phyloP scores from a whole-genome alignment of 2,113 vertebrate species.

The Bolborhynchus lineola region DNA sequence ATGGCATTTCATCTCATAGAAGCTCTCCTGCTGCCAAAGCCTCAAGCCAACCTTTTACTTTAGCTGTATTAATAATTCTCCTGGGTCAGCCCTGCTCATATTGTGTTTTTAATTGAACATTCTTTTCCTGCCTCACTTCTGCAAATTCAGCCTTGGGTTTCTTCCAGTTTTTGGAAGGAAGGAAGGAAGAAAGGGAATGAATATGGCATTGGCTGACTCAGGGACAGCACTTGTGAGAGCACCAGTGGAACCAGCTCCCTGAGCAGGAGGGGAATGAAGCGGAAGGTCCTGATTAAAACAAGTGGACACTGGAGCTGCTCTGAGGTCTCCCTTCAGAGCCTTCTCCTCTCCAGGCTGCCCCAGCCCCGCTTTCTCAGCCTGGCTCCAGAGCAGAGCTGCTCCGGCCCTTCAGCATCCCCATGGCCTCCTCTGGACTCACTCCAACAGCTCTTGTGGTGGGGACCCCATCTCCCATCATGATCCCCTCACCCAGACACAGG shows the following conservation, averaged over 20 bases:
- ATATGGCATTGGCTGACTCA: background rate
- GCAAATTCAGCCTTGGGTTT: background rate
- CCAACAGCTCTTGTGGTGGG: background rate
- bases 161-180: background rate
- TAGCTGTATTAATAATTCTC: constrained; percentile 41
- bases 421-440: background rate
- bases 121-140: background rate
- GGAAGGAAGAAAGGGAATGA: background rate
- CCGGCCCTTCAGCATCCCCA: background rate
- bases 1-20: background rate
- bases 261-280: background rate
- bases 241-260: rapidly evolving
- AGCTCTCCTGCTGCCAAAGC: background rate
- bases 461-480: background rate
- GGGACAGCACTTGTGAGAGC: background rate
- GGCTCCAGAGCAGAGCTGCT: background rate
- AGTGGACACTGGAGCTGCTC: background rate
- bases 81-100: background rate
- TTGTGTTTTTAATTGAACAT: background rate
- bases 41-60: constrained; percentile 39
- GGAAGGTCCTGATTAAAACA: background rate
- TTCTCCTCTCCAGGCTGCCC: background rate
- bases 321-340: background rate
- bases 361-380: too few relatives aligned
- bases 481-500: background rate